A percentile compares a stretch with the other conserved stretches of the same genome.
Evolutionary conservation across 2,888 invertebrate genomes (phyloP).

Genomic region (Patella depressa): DNA sequence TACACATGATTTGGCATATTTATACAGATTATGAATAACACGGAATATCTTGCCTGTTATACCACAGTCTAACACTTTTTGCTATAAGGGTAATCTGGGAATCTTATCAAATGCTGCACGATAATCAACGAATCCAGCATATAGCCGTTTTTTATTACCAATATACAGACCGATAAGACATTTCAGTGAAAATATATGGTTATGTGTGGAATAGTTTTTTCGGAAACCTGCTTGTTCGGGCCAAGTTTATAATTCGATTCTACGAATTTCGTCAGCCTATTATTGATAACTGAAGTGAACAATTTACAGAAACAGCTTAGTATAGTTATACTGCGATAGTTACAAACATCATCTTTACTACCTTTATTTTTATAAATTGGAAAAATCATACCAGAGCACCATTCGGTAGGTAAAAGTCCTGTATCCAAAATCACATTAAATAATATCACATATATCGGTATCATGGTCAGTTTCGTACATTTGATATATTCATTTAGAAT

Average conservation of each 20-base stretch:
- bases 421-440: slow-evolving; percentile 24
- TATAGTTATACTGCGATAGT: slow-evolving; percentile 20
- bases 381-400: slow-evolving; percentile 12
- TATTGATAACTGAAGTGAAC: slow-evolving; percentile 19
- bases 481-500: slow-evolving; percentile 5
- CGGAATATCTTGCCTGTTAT: not conserved
- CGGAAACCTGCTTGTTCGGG: slow-evolving; percentile 19
- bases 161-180: not conserved
- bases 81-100: too few species aligned
- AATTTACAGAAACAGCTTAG: slow-evolving; percentile 18
- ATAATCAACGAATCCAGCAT: not conserved
- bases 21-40: not conserved
- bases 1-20: not conserved
- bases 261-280: slow-evolving; percentile 7
- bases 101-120: not conserved
- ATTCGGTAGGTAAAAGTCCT: slow-evolving; percentile 14
- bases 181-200: slow-evolving; percentile 15
- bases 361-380: slow-evolving; percentile 25
- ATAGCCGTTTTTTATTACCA: not conserved
- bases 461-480: not conserved
- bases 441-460: slow-evolving; percentile 8
- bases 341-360: not conserved
- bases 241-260: not conserved
- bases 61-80: not conserved
- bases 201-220: slow-evolving; percentile 12